phyloP scores from a whole-genome alignment of 2,113 vertebrate genomes.

The Colinus virginianus region DNA sequence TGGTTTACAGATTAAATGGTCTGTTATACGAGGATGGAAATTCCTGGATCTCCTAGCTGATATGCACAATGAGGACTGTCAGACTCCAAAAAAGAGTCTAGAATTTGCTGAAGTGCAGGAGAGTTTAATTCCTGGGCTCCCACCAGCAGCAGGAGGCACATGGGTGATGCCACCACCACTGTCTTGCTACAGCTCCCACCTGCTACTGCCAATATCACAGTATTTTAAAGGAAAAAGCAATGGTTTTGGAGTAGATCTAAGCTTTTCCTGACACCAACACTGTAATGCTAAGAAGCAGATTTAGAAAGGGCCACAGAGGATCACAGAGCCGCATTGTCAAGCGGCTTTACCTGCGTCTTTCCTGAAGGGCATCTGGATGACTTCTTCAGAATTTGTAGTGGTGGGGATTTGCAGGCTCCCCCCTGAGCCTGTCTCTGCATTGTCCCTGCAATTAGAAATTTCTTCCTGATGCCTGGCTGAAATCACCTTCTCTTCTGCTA shows the following conservation, averaged over 20 bases:
- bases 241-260: fast-evolving
- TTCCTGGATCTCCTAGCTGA: not conserved
- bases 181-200: not conserved
- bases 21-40: not conserved
- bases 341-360: not conserved
- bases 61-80: not conserved
- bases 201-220: not conserved
- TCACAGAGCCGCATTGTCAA: not conserved
- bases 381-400: not conserved
- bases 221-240: not conserved
- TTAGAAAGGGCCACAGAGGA: not conserved
- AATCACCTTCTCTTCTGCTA: not conserved
- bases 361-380: not conserved
- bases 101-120: not conserved
- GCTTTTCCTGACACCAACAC: not conserved
- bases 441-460: not conserved
- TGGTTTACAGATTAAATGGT: not conserved
- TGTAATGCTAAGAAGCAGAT: not conserved
- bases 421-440: not conserved
- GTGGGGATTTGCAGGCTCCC: not conserved
- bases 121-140: not conserved
- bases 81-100: not conserved
- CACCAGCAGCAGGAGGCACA: fast-evolving
- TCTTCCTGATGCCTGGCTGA: not conserved
- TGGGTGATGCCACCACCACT: not conserved